Evolutionary conservation across 2,888 invertebrate species (phyloP).

Genomic region (Metellina segmentata): DNA sequence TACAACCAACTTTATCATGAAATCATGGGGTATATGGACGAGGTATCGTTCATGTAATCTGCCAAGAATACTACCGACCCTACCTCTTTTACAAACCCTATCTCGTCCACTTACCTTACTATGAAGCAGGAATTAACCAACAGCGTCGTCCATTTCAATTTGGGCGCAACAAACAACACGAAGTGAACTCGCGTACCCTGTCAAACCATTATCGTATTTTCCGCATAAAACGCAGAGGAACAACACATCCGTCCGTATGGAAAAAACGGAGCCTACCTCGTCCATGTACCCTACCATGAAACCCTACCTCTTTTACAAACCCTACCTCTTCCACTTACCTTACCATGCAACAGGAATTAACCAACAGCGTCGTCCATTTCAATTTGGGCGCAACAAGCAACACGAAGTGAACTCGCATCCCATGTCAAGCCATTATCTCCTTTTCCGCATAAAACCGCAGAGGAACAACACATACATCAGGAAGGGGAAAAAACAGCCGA

Average conservation of each 20-base stretch:
- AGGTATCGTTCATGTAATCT: too few relatives aligned
- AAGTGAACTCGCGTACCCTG: neutral
- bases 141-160: neutral
- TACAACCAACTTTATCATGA: too few relatives aligned
- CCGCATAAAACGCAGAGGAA: neutral
- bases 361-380: neutral
- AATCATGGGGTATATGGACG: too few relatives aligned
- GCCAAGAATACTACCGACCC: too few relatives aligned
- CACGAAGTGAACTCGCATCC: neutral
- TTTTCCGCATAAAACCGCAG: too few relatives aligned
- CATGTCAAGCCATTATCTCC: neutral
- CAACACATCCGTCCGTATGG: neutral
- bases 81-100: too few relatives aligned
- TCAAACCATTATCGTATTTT: too few relatives aligned
- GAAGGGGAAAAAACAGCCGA: neutral
- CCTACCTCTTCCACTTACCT: too few relatives aligned
- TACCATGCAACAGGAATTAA: neutral
- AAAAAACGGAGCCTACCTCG: neutral
- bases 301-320: too few relatives aligned
- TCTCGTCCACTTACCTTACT: too few relatives aligned
- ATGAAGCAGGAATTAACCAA: neutral
- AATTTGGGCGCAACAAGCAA: neutral
- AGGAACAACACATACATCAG: neutral
- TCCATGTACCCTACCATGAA: too few relatives aligned
- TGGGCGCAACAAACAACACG: neutral